Evolutionary conservation across 2,888 invertebrate genomes (phyloP), one percentile per base, ranked within the genome.

Genomic region (Kryphioiulus occultus): DNA sequence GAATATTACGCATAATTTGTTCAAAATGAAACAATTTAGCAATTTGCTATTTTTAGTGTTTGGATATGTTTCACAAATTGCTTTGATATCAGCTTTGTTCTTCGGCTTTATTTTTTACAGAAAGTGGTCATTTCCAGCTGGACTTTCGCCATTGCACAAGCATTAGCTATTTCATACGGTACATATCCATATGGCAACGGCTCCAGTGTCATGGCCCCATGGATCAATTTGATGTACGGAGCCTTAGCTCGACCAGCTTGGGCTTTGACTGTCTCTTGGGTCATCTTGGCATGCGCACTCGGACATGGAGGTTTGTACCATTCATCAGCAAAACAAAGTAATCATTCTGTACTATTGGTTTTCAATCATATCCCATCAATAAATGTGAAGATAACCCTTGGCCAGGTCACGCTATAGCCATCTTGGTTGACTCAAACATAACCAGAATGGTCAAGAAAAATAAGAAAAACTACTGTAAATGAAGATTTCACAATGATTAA

Each of bases 231-330:
- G 1, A 39, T 44, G n/a, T 85, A 85, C 26, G 85, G 85, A n/a
- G n/a, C 39, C n/a, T 26, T 85, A 22, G 39, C 39, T 12, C 39
- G 39, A 1, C n/a, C 85, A 35, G 44, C 44, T 9, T 85, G 35
- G 35, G 35, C 85, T 17, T 42, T 85, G 22, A n/a, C 39, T 0
- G n/a, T 85, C 0, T n/a, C 85, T 35, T 85, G 85, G 85, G 19
- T 85, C 17, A 85, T 85, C 3, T 35, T 85, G 39, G 85, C 85
- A 9, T 85, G 85, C 32, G 39, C 85, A 12, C 39, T 39, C 39
- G 85, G 44, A 39, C 44, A 44, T n/a, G 85, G 85, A 42, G 85
- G 85, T 85, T 42, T 42, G 39, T 2, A 15, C 78, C 12, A 2
- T 30, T 30, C 15, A 30, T 30, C 12, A 26, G 3, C 35, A 7